Evolutionary conservation across 2,797 vertebrate genomes (phyloP).

Genomic region (Pyrocephalus nanus): DNA sequence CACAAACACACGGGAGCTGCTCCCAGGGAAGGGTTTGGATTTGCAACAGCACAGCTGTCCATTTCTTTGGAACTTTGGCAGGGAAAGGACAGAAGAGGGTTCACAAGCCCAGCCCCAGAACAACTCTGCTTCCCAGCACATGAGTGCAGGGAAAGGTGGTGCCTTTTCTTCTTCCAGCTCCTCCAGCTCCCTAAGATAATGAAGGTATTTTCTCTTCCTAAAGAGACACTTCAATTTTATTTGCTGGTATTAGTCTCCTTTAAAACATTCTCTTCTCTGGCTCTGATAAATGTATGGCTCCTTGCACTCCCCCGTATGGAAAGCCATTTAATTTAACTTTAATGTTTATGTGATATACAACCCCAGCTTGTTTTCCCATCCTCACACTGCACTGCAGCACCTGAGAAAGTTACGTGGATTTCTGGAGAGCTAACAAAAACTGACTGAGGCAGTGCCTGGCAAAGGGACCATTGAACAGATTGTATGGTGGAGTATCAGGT

Average conservation of each 20-base stretch:
- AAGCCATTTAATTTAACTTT: not conserved
- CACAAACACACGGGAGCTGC: not conserved
- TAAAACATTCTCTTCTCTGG: not conserved
- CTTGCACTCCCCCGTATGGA: not conserved
- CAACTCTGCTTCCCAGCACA: not conserved
- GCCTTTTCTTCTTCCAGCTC: not conserved
- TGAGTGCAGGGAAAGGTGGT: not conserved
- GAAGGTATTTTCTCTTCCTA: not conserved
- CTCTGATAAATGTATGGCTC: not conserved
- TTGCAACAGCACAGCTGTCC: not conserved
- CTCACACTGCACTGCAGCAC: not conserved
- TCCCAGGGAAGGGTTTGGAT: not conserved
- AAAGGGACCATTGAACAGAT: not conserved
- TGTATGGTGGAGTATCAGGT: not conserved
- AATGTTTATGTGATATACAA: not conserved
- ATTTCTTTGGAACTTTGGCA: not conserved
- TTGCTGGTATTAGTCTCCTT: not conserved
- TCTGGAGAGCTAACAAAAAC: not conserved
- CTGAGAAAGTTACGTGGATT: not conserved
- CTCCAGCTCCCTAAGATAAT: not conserved
- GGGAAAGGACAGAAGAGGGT: not conserved
- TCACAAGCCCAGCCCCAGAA: not conserved
- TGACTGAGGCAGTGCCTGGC: not conserved
- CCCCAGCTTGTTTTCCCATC: not conserved
- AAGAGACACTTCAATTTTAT: not conserved